Evolutionary conservation across 2,113 vertebrate genomes (phyloP).

Genomic region (Lepisosteus oculatus): DNA sequence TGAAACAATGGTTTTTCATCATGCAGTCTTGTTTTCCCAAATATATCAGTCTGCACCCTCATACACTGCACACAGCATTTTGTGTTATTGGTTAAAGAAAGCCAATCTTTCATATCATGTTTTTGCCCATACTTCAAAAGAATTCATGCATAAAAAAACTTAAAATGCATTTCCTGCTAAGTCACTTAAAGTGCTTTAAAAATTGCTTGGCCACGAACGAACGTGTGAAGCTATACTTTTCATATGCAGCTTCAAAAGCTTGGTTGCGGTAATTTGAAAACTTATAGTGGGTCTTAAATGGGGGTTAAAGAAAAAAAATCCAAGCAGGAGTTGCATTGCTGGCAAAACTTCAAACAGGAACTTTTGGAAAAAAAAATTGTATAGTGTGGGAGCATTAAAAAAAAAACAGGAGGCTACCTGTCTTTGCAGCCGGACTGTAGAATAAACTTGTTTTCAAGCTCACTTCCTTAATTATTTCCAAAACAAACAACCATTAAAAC

Average conservation of each 20-base stretch:
- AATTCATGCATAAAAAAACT: slow-evolving; percentile 41
- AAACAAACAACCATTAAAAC: slow-evolving; percentile 62
- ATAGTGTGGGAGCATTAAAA: slow-evolving; percentile 32
- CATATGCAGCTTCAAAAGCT: no score
- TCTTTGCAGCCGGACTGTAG: slow-evolving; percentile 52
- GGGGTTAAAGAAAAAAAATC: slow-evolving; percentile 20
- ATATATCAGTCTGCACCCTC: no score
- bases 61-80: no score
- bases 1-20: no score
- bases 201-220: slow-evolving; percentile 34
- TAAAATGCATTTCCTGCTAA: slow-evolving; percentile 36
- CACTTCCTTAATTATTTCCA: slow-evolving; percentile 65
- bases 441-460: slow-evolving; percentile 66
- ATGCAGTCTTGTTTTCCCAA: no score
- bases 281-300: slow-evolving; percentile 44
- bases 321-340: slow-evolving; percentile 41
- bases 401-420: slow-evolving; percentile 53
- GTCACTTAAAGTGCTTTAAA: slow-evolving; percentile 3
- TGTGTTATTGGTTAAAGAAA: slow-evolving; percentile 33
- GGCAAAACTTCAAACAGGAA: slow-evolving; percentile 54
- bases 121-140: slow-evolving; percentile 19
- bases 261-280: slow-evolving; percentile 43
- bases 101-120: slow-evolving; percentile 49
- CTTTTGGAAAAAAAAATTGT: slow-evolving; percentile 50
- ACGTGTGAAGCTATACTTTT: slow-evolving; percentile 52